phyloP scores from a whole-genome alignment of 2,797 vertebrate species.

The Enoplosus armatus region DNA sequence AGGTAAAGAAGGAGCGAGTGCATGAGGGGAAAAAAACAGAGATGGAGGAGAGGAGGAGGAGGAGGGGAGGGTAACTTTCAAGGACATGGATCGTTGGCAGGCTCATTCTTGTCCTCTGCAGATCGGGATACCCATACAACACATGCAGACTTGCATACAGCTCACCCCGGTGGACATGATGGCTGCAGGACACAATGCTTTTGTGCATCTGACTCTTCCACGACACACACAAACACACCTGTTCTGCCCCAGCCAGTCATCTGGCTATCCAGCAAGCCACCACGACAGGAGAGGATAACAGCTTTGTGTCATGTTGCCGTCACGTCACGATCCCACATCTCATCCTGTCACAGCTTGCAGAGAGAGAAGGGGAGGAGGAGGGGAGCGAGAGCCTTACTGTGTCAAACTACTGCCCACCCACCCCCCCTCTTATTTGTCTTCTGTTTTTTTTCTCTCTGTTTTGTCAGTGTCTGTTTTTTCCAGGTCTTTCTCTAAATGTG shows the following conservation, averaged over 20 bases:
- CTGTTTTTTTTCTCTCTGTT: neutral
- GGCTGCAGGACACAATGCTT: slow-evolving; percentile 36
- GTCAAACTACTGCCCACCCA: slow-evolving; percentile 21
- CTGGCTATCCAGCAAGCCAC: slow-evolving; percentile 48
- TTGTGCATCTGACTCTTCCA: slow-evolving; percentile 20
- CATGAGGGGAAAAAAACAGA: neutral
- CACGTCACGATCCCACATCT: slow-evolving; percentile 60
- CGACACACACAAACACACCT: slow-evolving; percentile 46
- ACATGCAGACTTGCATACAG: slow-evolving; percentile 22
- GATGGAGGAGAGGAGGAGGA: neutral
- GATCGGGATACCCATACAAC: slow-evolving; percentile 22
- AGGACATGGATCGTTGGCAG: slow-evolving; percentile 45
- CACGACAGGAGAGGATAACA: slow-evolving; percentile 58
- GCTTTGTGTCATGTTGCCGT: slow-evolving; percentile 64
- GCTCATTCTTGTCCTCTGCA: slow-evolving; percentile 33
- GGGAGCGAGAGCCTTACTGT: neutral
- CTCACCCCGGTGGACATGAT: slow-evolving; percentile 28
- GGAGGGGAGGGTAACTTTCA: slow-evolving; percentile 48
- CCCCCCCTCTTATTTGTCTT: slow-evolving; percentile 8
- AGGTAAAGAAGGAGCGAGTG: slow-evolving; percentile 4
- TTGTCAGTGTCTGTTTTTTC: slow-evolving; percentile 13
- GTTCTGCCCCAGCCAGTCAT: slow-evolving; percentile 50
- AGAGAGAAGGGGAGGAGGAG: slow-evolving; percentile 2
- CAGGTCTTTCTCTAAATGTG: neutral
- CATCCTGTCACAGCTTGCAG: slow-evolving; percentile 53